Base-by-base conservation (phyloP, 2,888 invertebrate genomes). In the Buathra laborator region DNA sequence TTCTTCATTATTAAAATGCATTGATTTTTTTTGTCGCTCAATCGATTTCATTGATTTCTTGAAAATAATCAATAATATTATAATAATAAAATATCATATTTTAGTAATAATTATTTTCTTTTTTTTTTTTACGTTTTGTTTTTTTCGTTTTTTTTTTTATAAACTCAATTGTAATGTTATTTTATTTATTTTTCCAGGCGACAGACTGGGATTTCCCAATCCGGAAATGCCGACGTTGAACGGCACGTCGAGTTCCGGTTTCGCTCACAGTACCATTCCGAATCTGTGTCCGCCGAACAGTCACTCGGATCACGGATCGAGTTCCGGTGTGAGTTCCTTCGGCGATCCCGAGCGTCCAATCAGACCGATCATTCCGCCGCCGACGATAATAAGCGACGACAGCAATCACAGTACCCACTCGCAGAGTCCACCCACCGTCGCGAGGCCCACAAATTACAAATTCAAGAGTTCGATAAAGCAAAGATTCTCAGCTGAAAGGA, bases 391-490 rank as follows among this genome's bases (percentile, higher is more conserved):
- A 37, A 93, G 93, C 86, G 93, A 93, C 88, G 94, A 94, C 87
- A 93, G 93, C 86, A 92, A 93, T 82, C 93, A 93, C 88, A 93
- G 92, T 85, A 93, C 86, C 46, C 93, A 92, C 87, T 94, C 94
- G 67, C 95, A 95, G 83, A 95, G 94, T 90, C 95, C 94, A 89
- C 94, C 90, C 24, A 82, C 86, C 9, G 67, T 77, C 24, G 84
- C 88, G 74, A 89, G 91, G 85, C 93, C 93, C 10, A 90, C 94
- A n/a, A 96, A 96, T 1, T 99, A 98, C 94, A 99, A 99, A 94
- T 99, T 98, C 94, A 99, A 99, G 94, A 98, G 97, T 90, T 97
- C 97, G 92, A 99, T 99, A 88, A 98, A 98, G 91, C 96, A 98
- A 92, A 95, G 99, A 83, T 99, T 99, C 83, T 94, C 94, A 75